These are phyloP conservation scores for Tethya wilhelma DNA, from an alignment of 37 sponge, comb jelly and placozoan species.

Conservation along the genomic window DNA sequence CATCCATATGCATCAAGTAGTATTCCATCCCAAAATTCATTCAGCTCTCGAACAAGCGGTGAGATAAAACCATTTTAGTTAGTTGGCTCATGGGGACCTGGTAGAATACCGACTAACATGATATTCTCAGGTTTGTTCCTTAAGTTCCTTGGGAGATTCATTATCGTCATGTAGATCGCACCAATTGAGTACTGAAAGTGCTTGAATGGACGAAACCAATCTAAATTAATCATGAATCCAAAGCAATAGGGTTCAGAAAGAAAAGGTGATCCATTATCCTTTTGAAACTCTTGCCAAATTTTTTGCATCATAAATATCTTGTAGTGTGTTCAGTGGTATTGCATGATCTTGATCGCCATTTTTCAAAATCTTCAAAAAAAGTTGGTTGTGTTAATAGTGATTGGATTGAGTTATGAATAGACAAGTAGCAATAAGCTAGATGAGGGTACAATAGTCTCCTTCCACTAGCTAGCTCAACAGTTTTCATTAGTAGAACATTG, in stretches of 20 bases:
- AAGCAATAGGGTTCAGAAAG: conserved; percentile 2
- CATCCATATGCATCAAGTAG: conserved; percentile 28
- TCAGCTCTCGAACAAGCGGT: conserved; percentile 50
- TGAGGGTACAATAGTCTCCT: no score
- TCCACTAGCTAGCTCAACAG: no score
- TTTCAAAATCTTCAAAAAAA: no score
- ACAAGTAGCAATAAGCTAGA: no score
- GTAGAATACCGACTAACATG: conserved; percentile 55
- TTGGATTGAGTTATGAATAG: no score
- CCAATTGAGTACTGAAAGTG: conserved; percentile 55
- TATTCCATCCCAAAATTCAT: conserved; percentile 41
- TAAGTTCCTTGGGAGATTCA: conserved; percentile 54
- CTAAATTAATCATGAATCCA: conserved; percentile 40
- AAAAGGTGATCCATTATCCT: conserved; percentile 18
- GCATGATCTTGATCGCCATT: no score
- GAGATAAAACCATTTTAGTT: conserved; percentile 36
- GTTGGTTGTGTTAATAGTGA: no score
- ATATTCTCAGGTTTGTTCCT: conserved; percentile 53
- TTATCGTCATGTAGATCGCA: conserved; percentile 39
- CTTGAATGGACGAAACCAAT: conserved; percentile 66
- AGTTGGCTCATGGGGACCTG: conserved; percentile 62
- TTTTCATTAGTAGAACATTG: no score
- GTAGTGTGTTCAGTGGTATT: no score
- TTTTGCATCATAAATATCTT: conserved; percentile 78
- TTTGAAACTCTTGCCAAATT: conserved; percentile 61